Base-by-base conservation (phyloP, 1,140 invertebrate genomes). In the Danaus plexippus region DNA sequence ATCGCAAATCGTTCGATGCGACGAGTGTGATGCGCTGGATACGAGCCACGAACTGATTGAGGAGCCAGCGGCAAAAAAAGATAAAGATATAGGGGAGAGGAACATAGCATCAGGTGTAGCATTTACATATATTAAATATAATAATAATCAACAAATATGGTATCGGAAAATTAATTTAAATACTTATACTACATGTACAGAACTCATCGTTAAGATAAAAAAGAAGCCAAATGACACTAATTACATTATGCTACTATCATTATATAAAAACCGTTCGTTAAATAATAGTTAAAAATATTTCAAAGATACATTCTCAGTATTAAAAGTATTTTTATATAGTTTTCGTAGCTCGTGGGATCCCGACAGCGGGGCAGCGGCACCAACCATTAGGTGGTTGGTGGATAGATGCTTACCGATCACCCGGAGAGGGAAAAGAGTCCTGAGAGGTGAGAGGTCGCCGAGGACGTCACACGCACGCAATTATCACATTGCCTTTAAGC, bases 1-100 rank as follows among this genome's bases (percentile, higher is more conserved):
- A 75, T 76, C 76, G 69, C 66, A 75, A 79, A 77, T 77, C 72
- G 72, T 59, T 65, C 55, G 53, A 56, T 59, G 61, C 59, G 59
- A 61, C 59, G 58, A 61, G 60, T 61, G 53, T 47, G 47, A 61
- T 43, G 60, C 46, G 47, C 54, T 51, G 50, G 49, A 12, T 47
- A 53, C 53, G 58, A 67, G 61, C 54, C 64, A 61, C 48, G 59
- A 62, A 61, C 11, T 11, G n/a, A 40, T 42, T 55, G 32, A 47
- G 47, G 41, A 12, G 40, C 1, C 44, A 18, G 15, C 11, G 6
- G 18, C 15, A 15, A 32, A n/a, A 41, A 8, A 9, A 11, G 43
- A 9, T 9, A n/a, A 11, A 32, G 22, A 32, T 7, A 32, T 2
- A 32, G 22, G 22, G 22, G 5, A 8, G 22, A 32, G 22, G 22